Base-by-base conservation (phyloP, 1,140 invertebrate species). In the Ips typographus region DNA sequence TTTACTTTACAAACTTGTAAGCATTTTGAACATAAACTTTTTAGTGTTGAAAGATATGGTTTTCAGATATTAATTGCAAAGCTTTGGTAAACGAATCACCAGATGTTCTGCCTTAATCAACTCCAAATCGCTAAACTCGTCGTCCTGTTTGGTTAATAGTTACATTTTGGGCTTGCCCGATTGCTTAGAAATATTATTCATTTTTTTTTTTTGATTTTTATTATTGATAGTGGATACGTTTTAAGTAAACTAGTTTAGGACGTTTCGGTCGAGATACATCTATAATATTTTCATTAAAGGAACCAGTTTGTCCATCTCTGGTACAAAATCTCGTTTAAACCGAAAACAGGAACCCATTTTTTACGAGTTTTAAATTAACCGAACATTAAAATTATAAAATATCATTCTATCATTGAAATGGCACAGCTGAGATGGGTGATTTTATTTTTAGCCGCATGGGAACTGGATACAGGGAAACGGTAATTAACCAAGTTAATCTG, bases 151-250 rank as follows among this genome's bases (percentile, higher is more conserved):
- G 37, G 64, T 22, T 22, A 22, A 42, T 58, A 55, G 53, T 38
- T 55, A 66, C 41, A 57, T 22, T 68, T 60, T 68, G 42, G 65
- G 65, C 65, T 52, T 61, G 65, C 40, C 65, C 22, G 42, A 43
- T 66, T 68, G 55, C 55, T 68, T 68, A 47, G 58, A 68, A 68
- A 68, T 68, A 59, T 66, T 65, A 68, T 68, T 60, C 56, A 68
- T 68, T 59, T 67, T 66, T 66, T 58, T 66, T 56, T 58, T 61
- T 68, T 43, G 65, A 68, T 68, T 68, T 68, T 68, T 68, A 68
- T 65, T 65, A 65, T 51, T 65, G 63, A 64, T 64, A 64, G 61
- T 52, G 39, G 49, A 64, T 52, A 64, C 61, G 7, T 64, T 64
- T 64, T 39, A 64, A 52, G 61, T 64, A 53, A 64, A 64, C 61